These are phyloP conservation scores for Malurus melanocephalus DNA, from an alignment of 2,113 vertebrate genomes.

Conservation along the genomic window DNA sequence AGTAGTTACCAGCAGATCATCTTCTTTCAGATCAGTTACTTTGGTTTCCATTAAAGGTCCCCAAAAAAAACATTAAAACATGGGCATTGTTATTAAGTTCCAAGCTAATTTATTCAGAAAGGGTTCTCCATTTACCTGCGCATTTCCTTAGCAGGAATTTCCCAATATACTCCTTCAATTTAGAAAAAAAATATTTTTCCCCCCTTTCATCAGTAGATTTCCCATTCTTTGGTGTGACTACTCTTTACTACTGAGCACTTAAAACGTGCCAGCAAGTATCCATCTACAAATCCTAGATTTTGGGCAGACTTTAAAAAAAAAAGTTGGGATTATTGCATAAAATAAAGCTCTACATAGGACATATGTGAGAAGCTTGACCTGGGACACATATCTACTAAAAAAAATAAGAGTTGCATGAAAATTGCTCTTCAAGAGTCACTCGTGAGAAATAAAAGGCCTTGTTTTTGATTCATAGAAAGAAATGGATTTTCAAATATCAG, in stretches of 20 bases:
- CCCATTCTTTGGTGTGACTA: not conserved
- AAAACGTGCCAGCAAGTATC: not conserved
- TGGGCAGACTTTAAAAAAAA: not conserved
- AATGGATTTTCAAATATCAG: not conserved
- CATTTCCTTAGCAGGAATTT: conserved; percentile 2
- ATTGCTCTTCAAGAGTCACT: not conserved
- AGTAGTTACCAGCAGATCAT: not conserved
- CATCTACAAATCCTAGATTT: not conserved
- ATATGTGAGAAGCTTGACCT: not conserved
- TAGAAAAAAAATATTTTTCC: not conserved
- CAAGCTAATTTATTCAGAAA: not conserved
- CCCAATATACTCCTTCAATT: not conserved
- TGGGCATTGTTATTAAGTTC: not conserved
- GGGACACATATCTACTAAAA: not conserved
- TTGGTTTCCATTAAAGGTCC: not conserved
- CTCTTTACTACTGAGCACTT: not conserved
- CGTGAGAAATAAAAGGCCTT: not conserved
- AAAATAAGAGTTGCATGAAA: not conserved
- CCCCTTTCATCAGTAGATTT: not conserved
- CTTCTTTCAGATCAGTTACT: not conserved
- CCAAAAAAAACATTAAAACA: not conserved
- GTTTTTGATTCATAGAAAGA: not conserved
- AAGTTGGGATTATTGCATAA: not conserved
- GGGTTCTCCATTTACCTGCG: not conserved
- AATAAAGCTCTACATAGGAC: not conserved